Evolutionary conservation across 64 coral and sea anemone species (phyloP).

Genomic region (Catalaphyllia jardinei): DNA sequence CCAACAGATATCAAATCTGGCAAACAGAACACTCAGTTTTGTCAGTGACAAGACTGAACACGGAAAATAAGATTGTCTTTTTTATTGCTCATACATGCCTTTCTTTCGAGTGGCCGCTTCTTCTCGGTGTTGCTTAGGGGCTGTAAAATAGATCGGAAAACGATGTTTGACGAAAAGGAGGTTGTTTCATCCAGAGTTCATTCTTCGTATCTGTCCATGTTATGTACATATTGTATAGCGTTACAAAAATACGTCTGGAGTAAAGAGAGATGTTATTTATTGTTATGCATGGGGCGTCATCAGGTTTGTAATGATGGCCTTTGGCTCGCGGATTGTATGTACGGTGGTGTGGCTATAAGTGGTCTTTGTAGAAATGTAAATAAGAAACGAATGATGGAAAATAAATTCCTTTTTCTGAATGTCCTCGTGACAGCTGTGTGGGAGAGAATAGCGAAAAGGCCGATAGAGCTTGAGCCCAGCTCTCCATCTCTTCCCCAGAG

Average conservation of each 20-base stretch:
- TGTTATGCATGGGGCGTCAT: not conserved
- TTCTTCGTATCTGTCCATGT: not conserved
- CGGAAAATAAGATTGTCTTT: too few species aligned
- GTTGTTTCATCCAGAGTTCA: not conserved
- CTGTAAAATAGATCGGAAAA: not conserved
- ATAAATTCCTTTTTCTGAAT: not conserved
- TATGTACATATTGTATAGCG: constrained; percentile 13
- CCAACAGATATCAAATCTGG: too few species aligned
- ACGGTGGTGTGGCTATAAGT: not conserved
- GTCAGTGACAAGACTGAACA: too few species aligned
- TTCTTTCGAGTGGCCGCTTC: too few species aligned
- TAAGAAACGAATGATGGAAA: not conserved
- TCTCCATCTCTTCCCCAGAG: too few species aligned
- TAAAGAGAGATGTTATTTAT: constrained; percentile 6
- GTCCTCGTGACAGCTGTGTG: not conserved
- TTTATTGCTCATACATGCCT: too few species aligned
- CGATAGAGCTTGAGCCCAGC: too few species aligned
- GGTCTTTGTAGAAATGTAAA: constrained; percentile 23
- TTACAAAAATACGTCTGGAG: not conserved
- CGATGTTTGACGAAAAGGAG: not conserved
- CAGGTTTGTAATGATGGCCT: not conserved
- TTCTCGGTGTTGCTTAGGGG: too few species aligned
- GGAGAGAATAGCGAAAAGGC: too few species aligned
- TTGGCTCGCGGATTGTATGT: not conserved
- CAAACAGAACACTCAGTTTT: too few species aligned